Base-by-base conservation (phyloP, 2,888 invertebrate species). In the Sussaba pulchella region DNA sequence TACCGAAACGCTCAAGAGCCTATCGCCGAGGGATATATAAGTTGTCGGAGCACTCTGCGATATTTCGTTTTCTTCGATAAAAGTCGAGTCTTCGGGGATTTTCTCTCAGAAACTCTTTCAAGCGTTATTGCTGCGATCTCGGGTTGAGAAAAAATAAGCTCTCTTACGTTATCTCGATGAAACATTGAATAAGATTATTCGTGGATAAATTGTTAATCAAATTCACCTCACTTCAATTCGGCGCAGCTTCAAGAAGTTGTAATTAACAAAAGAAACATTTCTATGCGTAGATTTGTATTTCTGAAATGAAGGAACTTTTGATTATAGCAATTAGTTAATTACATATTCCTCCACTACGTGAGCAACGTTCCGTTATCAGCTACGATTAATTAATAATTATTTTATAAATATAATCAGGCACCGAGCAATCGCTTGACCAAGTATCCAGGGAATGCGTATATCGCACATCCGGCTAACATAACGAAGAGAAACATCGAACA, bases 381-480 rank as follows among this genome's bases (percentile, higher is more conserved):
- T 21, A 24, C 17, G 8, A 10, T 50, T 50, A 31, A 63, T 63
- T 41, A 45, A 64, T 69, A 63, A 36, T 14, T 47, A 63, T 19
- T 17, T 69, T 14, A 17, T 74, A 47, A 54, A 14, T 43, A 80
- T 70, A 77, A 81, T 88, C 82, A 90, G 72, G 91, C 92, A 24
- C 91, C 89, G 26, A 94, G 80, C 12, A 93, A 69, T 81, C 91
- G 92, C 79, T 94, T 93, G 31, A 94, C 93, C n/a, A 91, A 81
- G 86, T 93, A 93, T 76, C 93, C 93, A 0, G 94, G 94, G 64
- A 94, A 90, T 10, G 93, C 90, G 83, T 93, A 94, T 73, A 94
- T 81, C n/a, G 87, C 93, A 31, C 92, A 84, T 0, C 87, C 88
- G 6, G 91, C 66, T 50, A 94, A 88, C 39, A 92, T 71, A 1